phyloP scores from a whole-genome alignment of 2,113 vertebrate species.

The Larimichthys polyactis region DNA sequence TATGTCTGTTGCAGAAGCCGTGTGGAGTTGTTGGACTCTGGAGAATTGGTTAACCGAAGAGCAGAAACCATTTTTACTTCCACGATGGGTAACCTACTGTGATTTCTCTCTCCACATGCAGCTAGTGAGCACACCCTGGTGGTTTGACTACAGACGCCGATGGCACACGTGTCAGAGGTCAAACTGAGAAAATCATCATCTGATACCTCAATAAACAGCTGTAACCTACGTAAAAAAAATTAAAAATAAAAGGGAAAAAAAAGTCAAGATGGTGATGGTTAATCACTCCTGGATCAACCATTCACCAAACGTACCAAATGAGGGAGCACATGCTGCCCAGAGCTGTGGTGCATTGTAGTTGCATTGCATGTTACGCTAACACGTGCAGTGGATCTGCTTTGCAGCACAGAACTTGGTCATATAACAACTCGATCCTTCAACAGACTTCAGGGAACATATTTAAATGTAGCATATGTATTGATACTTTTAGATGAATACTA shows the following conservation, averaged over 20 bases:
- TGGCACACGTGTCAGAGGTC: slow-evolving; percentile 6
- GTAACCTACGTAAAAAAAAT: rapidly evolving
- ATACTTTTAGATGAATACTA: background rate
- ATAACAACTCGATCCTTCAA: background rate
- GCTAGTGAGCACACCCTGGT: slow-evolving; percentile 47
- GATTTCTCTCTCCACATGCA: background rate
- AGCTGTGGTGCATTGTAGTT: slow-evolving; percentile 92
- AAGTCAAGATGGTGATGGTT: too few species aligned
- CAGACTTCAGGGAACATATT: background rate
- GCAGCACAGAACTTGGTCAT: slow-evolving; percentile 84
- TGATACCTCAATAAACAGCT: background rate
- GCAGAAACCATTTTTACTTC: background rate
- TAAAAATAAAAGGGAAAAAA: too few species aligned
- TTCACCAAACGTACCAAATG: background rate
- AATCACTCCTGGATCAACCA: background rate
- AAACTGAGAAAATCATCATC: background rate
- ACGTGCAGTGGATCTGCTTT: slow-evolving; percentile 89
- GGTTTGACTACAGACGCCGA: background rate
- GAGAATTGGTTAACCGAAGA: too few species aligned
- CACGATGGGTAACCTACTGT: background rate
- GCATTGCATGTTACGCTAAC: slow-evolving; percentile 87
- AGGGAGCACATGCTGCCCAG: slow-evolving; percentile 56
- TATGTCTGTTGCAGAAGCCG: slow-evolving; percentile 16
- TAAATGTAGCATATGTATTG: background rate
- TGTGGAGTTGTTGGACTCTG: background rate